Evolutionary conservation across 2,113 vertebrate species (phyloP).

Genomic region (Cavia aperea): DNA sequence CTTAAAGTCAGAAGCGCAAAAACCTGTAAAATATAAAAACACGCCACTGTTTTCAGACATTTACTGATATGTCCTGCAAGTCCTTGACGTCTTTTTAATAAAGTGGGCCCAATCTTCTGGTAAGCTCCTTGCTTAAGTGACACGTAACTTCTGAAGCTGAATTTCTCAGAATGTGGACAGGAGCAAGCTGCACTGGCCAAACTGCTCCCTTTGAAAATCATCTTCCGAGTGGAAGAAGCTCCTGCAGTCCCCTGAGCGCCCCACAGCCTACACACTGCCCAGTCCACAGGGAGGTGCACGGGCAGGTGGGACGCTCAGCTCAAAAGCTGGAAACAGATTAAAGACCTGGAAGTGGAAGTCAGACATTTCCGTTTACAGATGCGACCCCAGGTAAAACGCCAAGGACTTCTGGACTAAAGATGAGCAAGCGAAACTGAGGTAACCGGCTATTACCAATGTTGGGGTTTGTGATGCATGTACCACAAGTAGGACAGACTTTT

Average conservation of each 20-base stretch:
- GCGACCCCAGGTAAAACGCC: background rate
- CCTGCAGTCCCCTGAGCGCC: background rate
- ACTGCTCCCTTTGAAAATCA: background rate
- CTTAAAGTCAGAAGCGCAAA: constrained; percentile 54
- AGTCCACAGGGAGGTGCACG: background rate
- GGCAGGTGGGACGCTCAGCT: background rate
- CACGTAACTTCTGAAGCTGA: background rate
- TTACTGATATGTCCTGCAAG: background rate
- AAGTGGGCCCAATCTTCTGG: background rate
- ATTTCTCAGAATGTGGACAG: background rate
- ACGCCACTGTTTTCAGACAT: constrained; percentile 26
- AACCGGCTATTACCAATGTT: background rate
- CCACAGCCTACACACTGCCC: background rate
- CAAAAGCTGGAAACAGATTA: background rate
- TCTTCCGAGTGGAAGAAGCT: background rate
- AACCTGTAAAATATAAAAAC: constrained; percentile 45
- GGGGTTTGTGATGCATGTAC: background rate
- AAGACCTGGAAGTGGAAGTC: background rate
- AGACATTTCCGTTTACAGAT: background rate
- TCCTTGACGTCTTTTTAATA: constrained; percentile 37
- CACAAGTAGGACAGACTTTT: background rate
- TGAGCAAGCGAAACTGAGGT: background rate
- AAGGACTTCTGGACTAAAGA: background rate
- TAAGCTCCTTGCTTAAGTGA: constrained; percentile 25
- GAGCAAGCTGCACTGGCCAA: background rate